Base-by-base conservation (phyloP, 2,797 vertebrate species). In the Coilia nasus region DNA sequence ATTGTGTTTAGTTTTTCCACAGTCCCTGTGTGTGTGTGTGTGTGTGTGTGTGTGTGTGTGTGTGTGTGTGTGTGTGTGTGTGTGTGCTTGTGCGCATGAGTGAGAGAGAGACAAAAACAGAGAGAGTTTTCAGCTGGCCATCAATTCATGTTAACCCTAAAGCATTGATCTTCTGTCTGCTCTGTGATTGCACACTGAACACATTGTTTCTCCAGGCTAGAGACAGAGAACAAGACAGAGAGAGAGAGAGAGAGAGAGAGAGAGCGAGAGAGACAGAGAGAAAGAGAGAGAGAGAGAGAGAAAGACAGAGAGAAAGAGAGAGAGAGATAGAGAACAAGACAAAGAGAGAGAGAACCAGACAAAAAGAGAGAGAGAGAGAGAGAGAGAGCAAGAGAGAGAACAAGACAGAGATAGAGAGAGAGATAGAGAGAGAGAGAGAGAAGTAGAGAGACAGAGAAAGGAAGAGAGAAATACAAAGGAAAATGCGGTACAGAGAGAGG, bases 131-230 rank as follows among this genome's bases (percentile, higher is more conserved):
- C 89, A 91, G 88, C 91, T 90, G 87, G 83, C 89, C 92, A 92
- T 90, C 90, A 93, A 91, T 94, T 92, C 89, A 91, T 87, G 90
- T 94, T 94, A 92, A 95, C 93, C 93, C 92, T 89, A 90, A 90
- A 90, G 87, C 91, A 96, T 95, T 93, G 95, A 96, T 95, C 93
- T 93, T 90, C 91, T 95, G 95, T 95, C 95, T 89, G 81, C 90
- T 84, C 93, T 90, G 88, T 92, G 93, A 94, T 95, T 95, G 92
- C 92, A 89, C 84, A 90, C 41, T 82, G 90, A 88, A 94, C 90
- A 91, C 93, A 94, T 94, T 92, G 94, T 91, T 91, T 86, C 93
- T 90, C 85, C 56, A 84, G 91, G 91, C 86, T 17, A 35, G 14
- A 67, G 64, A n/a, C n/a, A 75, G 67, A 6, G 28, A 67, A 25